phyloP scores from a whole-genome alignment of 2,797 vertebrate genomes.

The Fundulus diaphanus region DNA sequence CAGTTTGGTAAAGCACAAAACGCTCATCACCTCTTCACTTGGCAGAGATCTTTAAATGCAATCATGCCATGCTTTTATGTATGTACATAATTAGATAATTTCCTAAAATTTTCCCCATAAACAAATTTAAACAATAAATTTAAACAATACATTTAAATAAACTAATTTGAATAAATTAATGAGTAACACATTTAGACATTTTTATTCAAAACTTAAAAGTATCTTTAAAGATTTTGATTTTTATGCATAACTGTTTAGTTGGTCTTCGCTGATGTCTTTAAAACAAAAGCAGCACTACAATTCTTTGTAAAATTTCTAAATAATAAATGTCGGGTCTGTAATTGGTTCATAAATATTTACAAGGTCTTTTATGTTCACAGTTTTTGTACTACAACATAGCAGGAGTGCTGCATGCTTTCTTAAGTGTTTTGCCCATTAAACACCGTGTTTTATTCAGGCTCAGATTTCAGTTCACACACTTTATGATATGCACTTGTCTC shows the following conservation, averaged over 20 bases:
- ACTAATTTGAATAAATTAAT: background rate
- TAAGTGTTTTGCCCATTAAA: conserved; percentile 12
- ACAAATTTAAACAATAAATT: too few relatives aligned
- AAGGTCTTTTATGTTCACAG: conserved; percentile 11
- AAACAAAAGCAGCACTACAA: background rate
- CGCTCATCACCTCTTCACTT: background rate
- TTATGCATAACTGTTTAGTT: background rate
- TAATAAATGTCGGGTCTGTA: background rate
- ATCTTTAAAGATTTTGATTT: background rate
- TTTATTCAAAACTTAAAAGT: background rate
- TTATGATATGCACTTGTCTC: conserved; percentile 8
- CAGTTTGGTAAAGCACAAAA: conserved; percentile 19
- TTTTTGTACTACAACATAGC: conserved; percentile 9
- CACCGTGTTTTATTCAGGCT: conserved; percentile 16
- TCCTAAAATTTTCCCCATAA: too few relatives aligned
- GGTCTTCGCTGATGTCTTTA: background rate
- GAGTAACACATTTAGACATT: background rate
- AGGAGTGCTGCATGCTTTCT: conserved; percentile 11
- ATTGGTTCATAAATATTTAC: conserved; percentile 12
- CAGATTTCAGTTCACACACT: conserved; percentile 14
- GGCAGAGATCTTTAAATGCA: conserved; percentile 4
- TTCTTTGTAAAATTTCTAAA: background rate
- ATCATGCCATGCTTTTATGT: background rate
- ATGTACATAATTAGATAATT: background rate
- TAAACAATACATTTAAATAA: background rate